Conservation (phyloP, 2,113 vertebrate species). For the Tapirus terrestris region DNA sequence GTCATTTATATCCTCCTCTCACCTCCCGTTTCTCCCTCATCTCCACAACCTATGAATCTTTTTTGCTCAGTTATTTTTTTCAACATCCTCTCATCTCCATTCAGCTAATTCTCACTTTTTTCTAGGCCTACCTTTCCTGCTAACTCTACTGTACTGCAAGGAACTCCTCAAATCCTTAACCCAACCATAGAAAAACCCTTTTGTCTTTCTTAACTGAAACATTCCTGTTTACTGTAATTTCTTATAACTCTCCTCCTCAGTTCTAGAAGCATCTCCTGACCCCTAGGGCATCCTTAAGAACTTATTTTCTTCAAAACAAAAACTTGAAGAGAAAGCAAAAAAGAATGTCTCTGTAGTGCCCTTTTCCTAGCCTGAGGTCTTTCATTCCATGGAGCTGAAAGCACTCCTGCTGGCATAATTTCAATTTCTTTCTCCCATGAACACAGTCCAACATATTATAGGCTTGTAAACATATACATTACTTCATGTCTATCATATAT, state of each 20-base stretch:
- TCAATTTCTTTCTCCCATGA: background rate
- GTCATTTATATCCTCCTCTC: background rate
- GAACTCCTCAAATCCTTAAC: slow-evolving; percentile 1
- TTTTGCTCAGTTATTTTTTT: background rate
- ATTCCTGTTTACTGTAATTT: background rate
- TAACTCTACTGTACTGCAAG: background rate
- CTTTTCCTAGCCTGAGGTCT: background rate
- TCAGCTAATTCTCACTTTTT: background rate
- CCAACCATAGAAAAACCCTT: background rate
- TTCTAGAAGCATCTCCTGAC: background rate
- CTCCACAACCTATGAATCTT: background rate
- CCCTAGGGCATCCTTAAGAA: background rate
- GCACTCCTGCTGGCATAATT: background rate
- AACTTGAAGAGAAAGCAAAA: slow-evolving; percentile 16
- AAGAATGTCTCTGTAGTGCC: background rate
- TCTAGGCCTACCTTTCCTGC: background rate
- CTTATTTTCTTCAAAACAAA: background rate
- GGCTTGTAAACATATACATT: background rate
- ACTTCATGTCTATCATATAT: background rate
- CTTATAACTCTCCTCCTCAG: background rate
- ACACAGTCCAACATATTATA: background rate
- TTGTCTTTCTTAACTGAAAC: background rate
- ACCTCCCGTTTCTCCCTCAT: background rate
- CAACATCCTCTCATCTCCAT: background rate
- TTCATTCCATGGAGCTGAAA: background rate